These are phyloP conservation scores for Naso thynnoides DNA, from an alignment of 2,797 vertebrate genomes.

Conservation along the genomic window DNA sequence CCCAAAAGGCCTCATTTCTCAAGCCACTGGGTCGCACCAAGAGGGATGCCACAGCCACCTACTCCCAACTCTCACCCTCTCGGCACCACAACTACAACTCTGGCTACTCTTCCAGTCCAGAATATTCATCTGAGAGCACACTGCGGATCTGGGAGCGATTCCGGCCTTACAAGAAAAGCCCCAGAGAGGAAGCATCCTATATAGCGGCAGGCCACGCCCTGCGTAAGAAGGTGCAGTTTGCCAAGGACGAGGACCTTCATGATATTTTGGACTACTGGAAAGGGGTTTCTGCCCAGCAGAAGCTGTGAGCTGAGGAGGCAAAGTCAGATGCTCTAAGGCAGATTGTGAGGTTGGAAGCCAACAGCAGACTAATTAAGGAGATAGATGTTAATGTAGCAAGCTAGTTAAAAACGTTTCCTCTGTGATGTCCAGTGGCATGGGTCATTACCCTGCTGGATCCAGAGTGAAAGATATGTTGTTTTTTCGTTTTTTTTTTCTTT, in stretches of 20 bases:
- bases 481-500: conserved; percentile 16
- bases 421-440: conserved; percentile 42
- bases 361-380: conserved; percentile 61
- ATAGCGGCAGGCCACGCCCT: conserved; percentile 97
- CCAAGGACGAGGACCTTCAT: conserved; percentile 99
- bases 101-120: conserved; percentile 98
- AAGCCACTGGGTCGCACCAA: conserved; percentile 95
- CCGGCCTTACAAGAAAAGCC: conserved; percentile 97
- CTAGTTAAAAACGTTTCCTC: conserved; percentile 49
- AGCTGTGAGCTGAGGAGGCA: conserved; percentile 87
- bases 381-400: conserved; percentile 76
- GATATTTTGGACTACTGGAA: conserved; percentile 99
- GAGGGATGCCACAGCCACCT: conserved; percentile 93
- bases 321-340: conserved; percentile 32
- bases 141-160: conserved; percentile 99
- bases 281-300: conserved; percentile 98
- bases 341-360: conserved; percentile 50
- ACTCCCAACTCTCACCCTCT: conserved; percentile 96
- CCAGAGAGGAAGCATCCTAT: conserved; percentile 94
- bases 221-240: conserved; percentile 99
- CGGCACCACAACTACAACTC: conserved; percentile 93
- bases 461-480: conserved; percentile 19
- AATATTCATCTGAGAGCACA: conserved; percentile 98
- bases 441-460: conserved; percentile 32
- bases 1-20: conserved; percentile 91